Evolutionary conservation across 2,888 invertebrate genomes (phyloP), one percentile per base, ranked within the genome.

Genomic region (Drosophila niveifrons): DNA sequence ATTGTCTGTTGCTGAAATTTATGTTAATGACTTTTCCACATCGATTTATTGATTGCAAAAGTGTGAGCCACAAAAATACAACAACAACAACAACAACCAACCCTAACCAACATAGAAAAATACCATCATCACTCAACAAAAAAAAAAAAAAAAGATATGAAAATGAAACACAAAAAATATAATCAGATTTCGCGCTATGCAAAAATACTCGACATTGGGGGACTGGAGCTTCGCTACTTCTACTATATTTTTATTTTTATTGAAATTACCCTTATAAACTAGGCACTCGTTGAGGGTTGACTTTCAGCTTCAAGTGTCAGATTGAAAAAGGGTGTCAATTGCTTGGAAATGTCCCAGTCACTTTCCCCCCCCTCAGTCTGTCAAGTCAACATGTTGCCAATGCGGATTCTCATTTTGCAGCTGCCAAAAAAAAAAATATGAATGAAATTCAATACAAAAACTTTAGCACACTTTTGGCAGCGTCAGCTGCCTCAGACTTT

Each of bases 301-400:
- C 78, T 75, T 69, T 69, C 55, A 48, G 55, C 72, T 78, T 69
- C 62, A 65, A 71, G 67, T 78, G 84, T 62, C 72, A 72, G 69
- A 65, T 76, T 73, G 74, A 34, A 82, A 87, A 76, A 89, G 86
- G 88, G 86, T 87, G 86, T 87, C 86, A 88, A 89, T 89, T 85
- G 89, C 81, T 73, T 76, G 74, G 68, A 83, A 88, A 73, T 67
- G 46, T 74, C 52, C 57, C 71, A 34, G 43, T 31, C 31, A 11
- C 9, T 10, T 31, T 10, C 31, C 31, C 10, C 43, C 31, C 39
- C n/a, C 34, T 28, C 23, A 36, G 59, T 56, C 73, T 90, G 91
- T 91, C 90, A 90, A 80, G 80, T 83, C 91, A 90, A 90, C 88
- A 91, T 90, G 90, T 85, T 91, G 88, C 90, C 84, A 72, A 57